Evolutionary conservation across 1,140 invertebrate genomes (phyloP).

Genomic region (Hypsibius dujardini): DNA sequence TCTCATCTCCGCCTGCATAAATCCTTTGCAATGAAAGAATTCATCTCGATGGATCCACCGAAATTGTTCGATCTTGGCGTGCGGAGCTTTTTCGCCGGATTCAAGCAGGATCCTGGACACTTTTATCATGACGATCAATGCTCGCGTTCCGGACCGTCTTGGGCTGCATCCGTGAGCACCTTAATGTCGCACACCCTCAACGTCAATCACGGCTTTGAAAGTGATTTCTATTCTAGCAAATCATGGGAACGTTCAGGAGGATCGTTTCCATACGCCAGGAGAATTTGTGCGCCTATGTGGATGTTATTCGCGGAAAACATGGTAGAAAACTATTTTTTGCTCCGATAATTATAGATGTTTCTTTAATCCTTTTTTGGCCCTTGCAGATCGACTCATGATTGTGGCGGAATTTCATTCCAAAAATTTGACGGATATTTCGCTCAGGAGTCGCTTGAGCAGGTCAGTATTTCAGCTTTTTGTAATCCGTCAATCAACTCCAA

Average conservation of each 20-base stretch:
- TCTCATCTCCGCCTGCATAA: no score
- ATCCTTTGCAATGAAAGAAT: no score
- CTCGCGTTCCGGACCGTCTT: background rate
- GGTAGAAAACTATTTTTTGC: slow-evolving; percentile 44
- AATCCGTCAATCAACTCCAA: slow-evolving; percentile 17
- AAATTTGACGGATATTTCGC: slow-evolving; percentile 33
- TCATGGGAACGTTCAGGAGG: slow-evolving; percentile 54
- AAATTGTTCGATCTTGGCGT: background rate
- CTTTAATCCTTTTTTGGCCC: slow-evolving; percentile 24
- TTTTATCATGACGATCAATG: background rate
- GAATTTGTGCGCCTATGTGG: slow-evolving; percentile 68
- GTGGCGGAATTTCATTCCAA: slow-evolving; percentile 66
- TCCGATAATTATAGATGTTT: slow-evolving; percentile 19
- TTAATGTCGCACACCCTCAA: no score
- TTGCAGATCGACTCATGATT: slow-evolving; percentile 67
- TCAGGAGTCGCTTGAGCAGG: slow-evolving; percentile 29
- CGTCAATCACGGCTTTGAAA: no score
- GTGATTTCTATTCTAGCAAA: no score
- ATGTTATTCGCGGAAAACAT: slow-evolving; percentile 79
- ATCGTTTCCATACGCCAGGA: slow-evolving; percentile 59
- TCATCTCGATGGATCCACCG: no score
- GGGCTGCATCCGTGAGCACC: slow-evolving; percentile 1
- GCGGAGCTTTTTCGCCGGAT: background rate
- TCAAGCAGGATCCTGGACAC: background rate
- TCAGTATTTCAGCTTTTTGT: slow-evolving; percentile 16